phyloP scores from a whole-genome alignment of 1,140 invertebrate genomes.

The Potamilus streckersoni region DNA sequence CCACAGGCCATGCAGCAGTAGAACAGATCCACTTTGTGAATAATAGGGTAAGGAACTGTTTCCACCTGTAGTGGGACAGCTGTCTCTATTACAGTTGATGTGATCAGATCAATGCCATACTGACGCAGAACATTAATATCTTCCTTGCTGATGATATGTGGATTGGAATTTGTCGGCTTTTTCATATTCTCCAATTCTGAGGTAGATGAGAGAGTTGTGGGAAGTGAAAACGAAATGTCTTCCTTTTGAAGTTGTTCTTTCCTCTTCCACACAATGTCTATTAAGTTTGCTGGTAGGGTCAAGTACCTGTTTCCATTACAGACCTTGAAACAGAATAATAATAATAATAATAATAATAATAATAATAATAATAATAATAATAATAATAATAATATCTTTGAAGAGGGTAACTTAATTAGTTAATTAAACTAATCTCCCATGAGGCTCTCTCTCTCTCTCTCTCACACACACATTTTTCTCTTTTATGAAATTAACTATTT shows the following conservation, averaged over 20 bases:
- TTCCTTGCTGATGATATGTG: neutral
- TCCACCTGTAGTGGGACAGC: constrained; percentile 70
- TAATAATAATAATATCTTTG: too few species aligned
- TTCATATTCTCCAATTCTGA: neutral
- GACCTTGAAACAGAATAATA: constrained; percentile 42
- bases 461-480: too few species aligned
- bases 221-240: neutral
- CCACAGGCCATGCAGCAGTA: constrained; percentile 77
- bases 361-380: too few species aligned
- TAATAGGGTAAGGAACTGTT: constrained; percentile 67
- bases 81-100: constrained; percentile 35
- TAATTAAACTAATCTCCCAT: too few species aligned
- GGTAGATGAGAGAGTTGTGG: neutral
- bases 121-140: constrained; percentile 7
- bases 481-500: too few species aligned
- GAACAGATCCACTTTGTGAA: constrained; percentile 70
- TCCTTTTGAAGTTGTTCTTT: neutral
- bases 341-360: too few species aligned
- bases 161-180: neutral
- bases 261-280: constrained; percentile 53
- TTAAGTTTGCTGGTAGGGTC: constrained; percentile 67
- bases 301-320: constrained; percentile 75
- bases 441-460: too few species aligned
- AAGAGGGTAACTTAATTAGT: too few species aligned
- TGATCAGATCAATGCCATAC: constrained; percentile 45